Evolutionary conservation across 2,113 vertebrate species (phyloP), one percentile per base, ranked within the genome.

Genomic region (Marmota flaviventris): DNA sequence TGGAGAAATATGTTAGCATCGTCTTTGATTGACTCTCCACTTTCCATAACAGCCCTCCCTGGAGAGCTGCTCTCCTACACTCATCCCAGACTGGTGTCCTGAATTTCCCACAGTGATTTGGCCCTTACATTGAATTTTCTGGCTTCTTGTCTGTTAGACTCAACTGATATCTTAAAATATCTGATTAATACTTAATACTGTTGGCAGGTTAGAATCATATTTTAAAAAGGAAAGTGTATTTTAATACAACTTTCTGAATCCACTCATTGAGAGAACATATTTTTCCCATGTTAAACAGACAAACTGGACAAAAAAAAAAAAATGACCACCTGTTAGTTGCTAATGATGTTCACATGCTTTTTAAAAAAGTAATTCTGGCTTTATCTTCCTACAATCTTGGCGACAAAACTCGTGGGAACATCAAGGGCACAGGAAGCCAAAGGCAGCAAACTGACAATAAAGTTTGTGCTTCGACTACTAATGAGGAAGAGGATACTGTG

Each of bases 281-380:
- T 98, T 98, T 98, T 97, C 97, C 97, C 98, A 98, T 98, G 98
- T 98, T 98, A 93, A 95, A 94, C 97, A 98, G 98, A 98, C 97
- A 99, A 99, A 99, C 98, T 99, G 98, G 98, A 99, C 99, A 99
- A 98, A 98, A 98, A 98, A 98, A 98, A 37, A 98, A 98, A 99
- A 98, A 98, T 98, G 98, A 98, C 99, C 99, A 99, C 99, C 99
- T 99, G 99, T 99, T 99, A 99, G 99, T 98, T 98, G 98, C 98
- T 99, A 99, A 99, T 99, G 98, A 99, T 98, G 98, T 98, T 99
- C 98, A 98, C 98, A 98, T 98, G 99, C 98, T 97, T 99, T 99
- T 98, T 98, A 97, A 98, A 95, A 98, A 99, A 98, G 98, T 98
- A 98, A 98, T 99, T 99, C 98, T 99, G 99, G 99, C 99, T 99